phyloP scores from a whole-genome alignment of 2,797 vertebrate species.

The Pseudocheirus occidentalis region DNA sequence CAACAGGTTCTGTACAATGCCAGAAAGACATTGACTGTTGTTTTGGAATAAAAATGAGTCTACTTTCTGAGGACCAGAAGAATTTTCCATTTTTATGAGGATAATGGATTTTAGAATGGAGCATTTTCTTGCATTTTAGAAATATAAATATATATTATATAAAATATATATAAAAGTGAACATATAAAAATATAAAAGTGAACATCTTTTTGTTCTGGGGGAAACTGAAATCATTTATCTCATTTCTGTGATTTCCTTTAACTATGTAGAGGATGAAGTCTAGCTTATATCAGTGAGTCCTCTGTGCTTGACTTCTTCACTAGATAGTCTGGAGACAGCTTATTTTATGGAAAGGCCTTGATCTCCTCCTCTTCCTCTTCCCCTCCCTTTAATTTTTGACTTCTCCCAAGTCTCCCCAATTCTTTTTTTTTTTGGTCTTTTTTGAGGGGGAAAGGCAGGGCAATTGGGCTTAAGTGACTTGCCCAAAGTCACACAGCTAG shows the following conservation, averaged over 20 bases:
- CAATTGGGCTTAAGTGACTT: too few species aligned
- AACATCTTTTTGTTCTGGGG: not conserved
- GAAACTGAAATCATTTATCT: not conserved
- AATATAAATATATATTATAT: too few species aligned
- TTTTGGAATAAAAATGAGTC: too few species aligned
- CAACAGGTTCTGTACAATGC: too few species aligned
- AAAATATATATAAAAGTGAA: not conserved
- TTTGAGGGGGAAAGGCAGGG: too few species aligned
- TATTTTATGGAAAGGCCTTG: not conserved
- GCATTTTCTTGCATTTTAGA: not conserved
- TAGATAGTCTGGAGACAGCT: constrained; percentile 6
- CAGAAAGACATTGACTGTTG: too few species aligned
- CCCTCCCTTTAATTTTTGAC: not conserved
- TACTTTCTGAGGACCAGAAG: too few species aligned
- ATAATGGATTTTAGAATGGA: not conserved
- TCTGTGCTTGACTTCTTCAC: constrained; percentile 8
- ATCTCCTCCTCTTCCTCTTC: not conserved
- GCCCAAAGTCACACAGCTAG: too few species aligned
- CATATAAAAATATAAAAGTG: not conserved
- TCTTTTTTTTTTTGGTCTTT: not conserved
- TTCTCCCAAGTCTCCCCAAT: not conserved
- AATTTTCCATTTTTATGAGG: not conserved
- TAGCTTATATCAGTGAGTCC: not conserved
- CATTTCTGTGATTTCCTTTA: not conserved
- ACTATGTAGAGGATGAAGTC: constrained; percentile 11